Evolutionary conservation across 2,113 vertebrate species (phyloP), one percentile per base, ranked within the genome.

Genomic region (Papio anubis): DNA sequence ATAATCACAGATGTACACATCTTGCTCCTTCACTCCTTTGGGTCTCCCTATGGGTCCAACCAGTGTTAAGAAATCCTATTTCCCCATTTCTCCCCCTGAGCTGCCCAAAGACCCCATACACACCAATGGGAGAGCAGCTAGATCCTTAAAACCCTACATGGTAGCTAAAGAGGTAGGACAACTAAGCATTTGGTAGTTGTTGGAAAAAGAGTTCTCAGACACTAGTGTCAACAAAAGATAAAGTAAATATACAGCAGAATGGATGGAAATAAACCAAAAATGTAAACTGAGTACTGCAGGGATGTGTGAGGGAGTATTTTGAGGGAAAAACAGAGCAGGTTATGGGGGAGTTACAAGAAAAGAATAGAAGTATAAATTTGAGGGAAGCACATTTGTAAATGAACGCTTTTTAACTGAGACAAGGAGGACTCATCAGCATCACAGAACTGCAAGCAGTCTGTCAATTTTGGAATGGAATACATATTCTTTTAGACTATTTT

Each of bases 1-100:
- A 94, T 99, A 99, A 93, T 99, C 99, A 76, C 99, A 99, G 98
- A 99, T 99, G 97, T 99, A 99, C 0, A 99, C 99, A 2, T 99
- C 99, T 98, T 99, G 99, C 94, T 99, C 99, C 97, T 99, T 99
- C 83, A 99, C 99, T 0, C 99, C 99, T 97, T 99, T 99, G 0
- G 99, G 99, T 97, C 99, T 99, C 93, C 99, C 99, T 99, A 98
- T 0, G 32, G 52, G 20, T 93, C 9, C 84, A 82, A 86, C 89
- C 43, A 96, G 25, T 61, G 93, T 95, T 94, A 95, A 86, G 97
- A 72, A 80, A 73, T 68, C 43, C 7, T 13, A 61, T 20, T 59
- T 94, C 83, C 55, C 82, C n/a, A 64, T 61, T 52, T 43, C 27
- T 61, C 55, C 70, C 35, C 50, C 64, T 6, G 4, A 84, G 85